Evolutionary conservation across 2,113 vertebrate genomes (phyloP), one percentile per base, ranked within the genome.

Genomic region (Sinosuthora webbiana): DNA sequence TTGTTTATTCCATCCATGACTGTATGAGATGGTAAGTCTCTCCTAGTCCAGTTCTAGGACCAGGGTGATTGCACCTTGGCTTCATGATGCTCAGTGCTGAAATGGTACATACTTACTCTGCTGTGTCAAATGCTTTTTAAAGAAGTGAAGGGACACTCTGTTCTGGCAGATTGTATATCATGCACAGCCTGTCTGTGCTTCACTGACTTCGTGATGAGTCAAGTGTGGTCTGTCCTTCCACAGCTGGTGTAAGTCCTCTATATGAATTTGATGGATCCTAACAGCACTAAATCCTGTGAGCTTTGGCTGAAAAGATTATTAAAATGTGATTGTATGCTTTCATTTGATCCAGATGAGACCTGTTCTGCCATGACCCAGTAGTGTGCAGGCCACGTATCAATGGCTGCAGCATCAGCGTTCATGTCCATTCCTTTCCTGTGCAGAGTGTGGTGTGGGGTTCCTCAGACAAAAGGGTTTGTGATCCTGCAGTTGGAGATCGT

Each of bases 81-180:
- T 1, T 5, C 67, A 37, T 10, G 65, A 79, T 90, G 90, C 62
- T 69, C 64, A 4, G 83, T 31, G 52, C 60, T 92, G 93, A 83
- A 93, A 89, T 4, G 9, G 79, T 50, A 33, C 90, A 60, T 78
- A 55, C 90, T 93, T 80, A 49, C 39, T 78, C 42, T 74, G 89
- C 83, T 89, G 47, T 95, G 76, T 90, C 93, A 96, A 95, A 89
- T 52, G 68, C 83, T 95, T 96, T 95, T 94, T 90, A 74, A 95
- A 93, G 92, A 93, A 89, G 83, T 55, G 76, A 90, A 94, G 80
- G 95, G 93, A 97, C 86, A 41, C 68, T 60, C 63, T 92, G 94
- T 96, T 92, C 95, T 90, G 68, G 89, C 91, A 97, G 93, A 78
- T 5, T 90, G 86, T 83, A 68, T 78, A 86, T 81, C 96, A 56